Conservation (phyloP, 2,888 invertebrate genomes). For the Drosophila kambysellisi region DNA sequence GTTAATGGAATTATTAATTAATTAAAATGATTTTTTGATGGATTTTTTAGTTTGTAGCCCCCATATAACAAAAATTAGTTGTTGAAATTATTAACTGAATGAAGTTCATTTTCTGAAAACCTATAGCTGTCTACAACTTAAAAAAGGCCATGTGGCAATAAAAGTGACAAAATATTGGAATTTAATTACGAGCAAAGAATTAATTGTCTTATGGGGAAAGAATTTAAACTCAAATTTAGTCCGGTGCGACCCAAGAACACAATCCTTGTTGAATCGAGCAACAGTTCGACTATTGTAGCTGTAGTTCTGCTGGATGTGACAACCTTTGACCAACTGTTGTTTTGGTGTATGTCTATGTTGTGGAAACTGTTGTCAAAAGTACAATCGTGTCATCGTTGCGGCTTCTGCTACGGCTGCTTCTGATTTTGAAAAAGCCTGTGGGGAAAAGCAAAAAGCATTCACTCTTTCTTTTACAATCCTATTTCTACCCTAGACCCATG, state of each 20-base stretch:
- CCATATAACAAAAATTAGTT: neutral
- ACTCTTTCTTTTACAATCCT: neutral
- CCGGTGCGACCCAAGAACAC: neutral
- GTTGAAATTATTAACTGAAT: neutral
- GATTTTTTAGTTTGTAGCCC: neutral
- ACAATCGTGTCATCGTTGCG: conserved; percentile 26
- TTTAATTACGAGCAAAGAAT: neutral
- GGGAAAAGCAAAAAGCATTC: conserved; percentile 22
- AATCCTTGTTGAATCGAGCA: conserved; percentile 43
- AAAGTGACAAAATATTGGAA: neutral
- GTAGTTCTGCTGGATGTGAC: conserved; percentile 18
- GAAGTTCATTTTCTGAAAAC: neutral
- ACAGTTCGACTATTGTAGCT: conserved; percentile 34
- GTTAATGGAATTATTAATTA: neutral
- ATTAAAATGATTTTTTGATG: neutral
- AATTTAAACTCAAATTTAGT: neutral
- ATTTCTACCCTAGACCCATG: neutral
- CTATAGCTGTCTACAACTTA: neutral
- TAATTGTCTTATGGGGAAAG: neutral
- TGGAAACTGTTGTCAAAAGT: conserved; percentile 25
- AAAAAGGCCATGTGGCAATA: neutral
- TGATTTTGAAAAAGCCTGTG: conserved; percentile 8
- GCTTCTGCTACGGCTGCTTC: conserved; percentile 1
- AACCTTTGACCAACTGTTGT: conserved; percentile 20
- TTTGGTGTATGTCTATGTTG: conserved; percentile 11